Conservation (phyloP, 2,113 vertebrate genomes). For the Mobula birostris region DNA sequence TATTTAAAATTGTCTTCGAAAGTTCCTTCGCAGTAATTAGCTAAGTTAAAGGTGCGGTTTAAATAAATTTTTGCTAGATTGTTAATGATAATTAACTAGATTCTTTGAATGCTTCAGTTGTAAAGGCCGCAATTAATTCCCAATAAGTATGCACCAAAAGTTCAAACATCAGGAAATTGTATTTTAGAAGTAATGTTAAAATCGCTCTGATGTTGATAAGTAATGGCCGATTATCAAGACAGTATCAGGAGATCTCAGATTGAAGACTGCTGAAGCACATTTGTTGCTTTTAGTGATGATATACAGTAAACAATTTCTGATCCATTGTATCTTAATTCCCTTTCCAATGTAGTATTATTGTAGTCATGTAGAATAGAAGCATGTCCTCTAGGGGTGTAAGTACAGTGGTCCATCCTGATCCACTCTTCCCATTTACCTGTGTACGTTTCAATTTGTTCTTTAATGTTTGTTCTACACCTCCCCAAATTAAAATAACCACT, state of each 20-base stretch:
- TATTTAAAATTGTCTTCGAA: no score
- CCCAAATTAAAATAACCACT: background rate
- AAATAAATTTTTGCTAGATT: background rate
- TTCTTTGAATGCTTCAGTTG: background rate
- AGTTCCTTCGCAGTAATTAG: no score
- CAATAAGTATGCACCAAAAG: background rate
- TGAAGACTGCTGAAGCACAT: background rate
- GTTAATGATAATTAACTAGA: background rate
- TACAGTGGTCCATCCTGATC: no score
- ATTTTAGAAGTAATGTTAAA: background rate
- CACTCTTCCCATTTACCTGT: no score
- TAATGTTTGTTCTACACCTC: background rate
- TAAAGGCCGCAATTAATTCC: background rate
- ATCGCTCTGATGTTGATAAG: background rate
- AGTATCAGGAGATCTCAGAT: background rate
- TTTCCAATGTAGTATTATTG: background rate
- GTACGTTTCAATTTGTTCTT: background rate
- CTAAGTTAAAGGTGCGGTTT: no score
- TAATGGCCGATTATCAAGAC: background rate
- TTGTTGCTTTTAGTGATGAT: background rate
- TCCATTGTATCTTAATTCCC: background rate
- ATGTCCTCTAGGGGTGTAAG: no score
- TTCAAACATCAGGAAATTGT: background rate
- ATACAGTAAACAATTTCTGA: background rate
- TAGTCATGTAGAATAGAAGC: no score